Conservation (phyloP, 2,113 vertebrate species). For the Orycteropus afer region DNA sequence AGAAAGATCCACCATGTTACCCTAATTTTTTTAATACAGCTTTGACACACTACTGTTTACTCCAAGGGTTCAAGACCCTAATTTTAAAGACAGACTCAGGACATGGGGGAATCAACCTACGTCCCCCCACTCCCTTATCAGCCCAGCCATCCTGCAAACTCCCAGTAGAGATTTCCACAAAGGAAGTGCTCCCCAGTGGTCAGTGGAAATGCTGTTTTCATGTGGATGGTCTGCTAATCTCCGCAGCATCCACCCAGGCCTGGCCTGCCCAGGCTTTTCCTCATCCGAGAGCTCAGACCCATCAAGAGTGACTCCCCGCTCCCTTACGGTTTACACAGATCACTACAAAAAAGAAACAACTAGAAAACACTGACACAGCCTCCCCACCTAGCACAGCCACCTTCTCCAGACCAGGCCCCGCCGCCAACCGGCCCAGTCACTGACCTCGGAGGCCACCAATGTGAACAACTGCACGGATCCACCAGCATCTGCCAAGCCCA, state of each 20-base stretch:
- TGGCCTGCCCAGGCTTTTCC: background rate
- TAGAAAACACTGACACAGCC: background rate
- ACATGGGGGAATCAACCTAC: no score
- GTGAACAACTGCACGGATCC: conserved; percentile 90
- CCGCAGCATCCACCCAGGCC: no score
- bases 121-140: background rate
- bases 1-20: background rate
- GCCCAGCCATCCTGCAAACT: background rate
- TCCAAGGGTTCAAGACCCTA: background rate
- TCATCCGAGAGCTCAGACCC: background rate
- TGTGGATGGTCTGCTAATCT: background rate
- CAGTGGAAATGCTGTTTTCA: background rate
- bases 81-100: background rate
- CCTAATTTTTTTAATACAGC: background rate
- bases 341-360: background rate
- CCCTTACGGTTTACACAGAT: background rate
- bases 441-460: conserved; percentile 89
- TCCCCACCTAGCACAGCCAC: no score
- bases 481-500: conserved; percentile 90
- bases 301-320: background rate
- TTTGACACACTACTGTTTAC: background rate
- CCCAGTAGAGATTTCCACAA: background rate
- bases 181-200: background rate
- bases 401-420: no score
- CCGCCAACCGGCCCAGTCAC: conserved; percentile 73